Conservation (phyloP, 2,113 vertebrate genomes). For the Pantherophis guttatus region DNA sequence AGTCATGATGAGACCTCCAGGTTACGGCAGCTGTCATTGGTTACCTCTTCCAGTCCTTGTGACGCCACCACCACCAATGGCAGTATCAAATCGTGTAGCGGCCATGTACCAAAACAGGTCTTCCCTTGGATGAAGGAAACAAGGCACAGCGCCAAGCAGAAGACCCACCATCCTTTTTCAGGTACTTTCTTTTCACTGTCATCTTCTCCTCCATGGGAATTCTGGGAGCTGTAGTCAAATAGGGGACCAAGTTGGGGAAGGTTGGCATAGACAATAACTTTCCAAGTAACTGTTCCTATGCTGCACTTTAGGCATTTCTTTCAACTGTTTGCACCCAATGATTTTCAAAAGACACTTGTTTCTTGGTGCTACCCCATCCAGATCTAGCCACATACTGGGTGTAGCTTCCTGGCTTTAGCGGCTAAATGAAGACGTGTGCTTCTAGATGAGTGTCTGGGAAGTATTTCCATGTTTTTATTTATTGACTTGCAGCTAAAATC, state of each 20-base stretch:
- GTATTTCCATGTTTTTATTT: background rate
- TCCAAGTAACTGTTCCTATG: background rate
- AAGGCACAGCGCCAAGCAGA: slow-evolving; percentile 53
- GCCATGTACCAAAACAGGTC: slow-evolving; percentile 58
- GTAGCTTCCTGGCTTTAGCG: background rate
- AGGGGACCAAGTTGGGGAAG: background rate
- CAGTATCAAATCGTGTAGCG: slow-evolving; percentile 58
- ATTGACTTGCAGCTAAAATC: background rate
- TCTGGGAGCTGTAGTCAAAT: background rate
- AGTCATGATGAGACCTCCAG: slow-evolving; percentile 40
- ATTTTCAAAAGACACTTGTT: background rate
- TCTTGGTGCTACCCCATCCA: background rate
- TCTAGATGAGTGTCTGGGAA: fast-evolving
- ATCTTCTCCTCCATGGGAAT: background rate
- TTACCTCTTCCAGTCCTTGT: slow-evolving; percentile 56
- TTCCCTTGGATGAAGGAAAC: slow-evolving; percentile 72
- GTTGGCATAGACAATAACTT: background rate
- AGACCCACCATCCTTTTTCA: slow-evolving; percentile 60
- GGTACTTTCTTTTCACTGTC: slow-evolving; percentile 53
- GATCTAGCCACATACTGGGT: background rate
- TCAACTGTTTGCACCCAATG: background rate
- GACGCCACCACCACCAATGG: slow-evolving; percentile 42
- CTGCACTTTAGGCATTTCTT: background rate
- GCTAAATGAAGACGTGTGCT: background rate
- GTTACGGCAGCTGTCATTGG: slow-evolving; percentile 39